Conservation (phyloP, 2,797 vertebrate species). For the Mormyrops boulengeri region DNA sequence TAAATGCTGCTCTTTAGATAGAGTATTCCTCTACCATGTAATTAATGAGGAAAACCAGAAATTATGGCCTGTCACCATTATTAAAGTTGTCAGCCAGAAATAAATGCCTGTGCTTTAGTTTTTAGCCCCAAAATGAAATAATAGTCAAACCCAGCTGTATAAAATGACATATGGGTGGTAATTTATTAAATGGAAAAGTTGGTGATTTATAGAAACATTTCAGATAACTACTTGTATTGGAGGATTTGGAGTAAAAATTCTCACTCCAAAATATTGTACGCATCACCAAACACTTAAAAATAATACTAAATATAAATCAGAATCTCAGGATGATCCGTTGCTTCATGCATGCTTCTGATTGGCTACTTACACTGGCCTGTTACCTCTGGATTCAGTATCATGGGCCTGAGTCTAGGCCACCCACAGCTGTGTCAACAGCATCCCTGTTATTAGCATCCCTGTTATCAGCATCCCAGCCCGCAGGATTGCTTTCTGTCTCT, state of each 20-base stretch:
- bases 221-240: neutral
- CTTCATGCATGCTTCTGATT: neutral
- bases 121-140: neutral
- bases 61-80: neutral
- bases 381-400: neutral
- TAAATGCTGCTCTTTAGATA: neutral
- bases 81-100: neutral
- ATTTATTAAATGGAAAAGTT: neutral
- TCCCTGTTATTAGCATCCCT: neutral
- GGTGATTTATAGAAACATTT: neutral
- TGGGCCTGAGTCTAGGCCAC: neutral
- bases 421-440: neutral
- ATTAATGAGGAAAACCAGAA: slow-evolving; percentile 1
- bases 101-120: neutral
- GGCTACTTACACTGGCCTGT: neutral
- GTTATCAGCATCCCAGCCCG: neutral
- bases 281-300: neutral
- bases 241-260: neutral
- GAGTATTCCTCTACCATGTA: neutral
- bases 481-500: neutral
- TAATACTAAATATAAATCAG: neutral
- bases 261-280: neutral
- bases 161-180: neutral
- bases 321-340: neutral
- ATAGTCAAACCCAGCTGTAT: neutral